These are phyloP conservation scores for Cyprinodon variegatus DNA, from an alignment of 2,113 vertebrate genomes.

Conservation along the genomic window DNA sequence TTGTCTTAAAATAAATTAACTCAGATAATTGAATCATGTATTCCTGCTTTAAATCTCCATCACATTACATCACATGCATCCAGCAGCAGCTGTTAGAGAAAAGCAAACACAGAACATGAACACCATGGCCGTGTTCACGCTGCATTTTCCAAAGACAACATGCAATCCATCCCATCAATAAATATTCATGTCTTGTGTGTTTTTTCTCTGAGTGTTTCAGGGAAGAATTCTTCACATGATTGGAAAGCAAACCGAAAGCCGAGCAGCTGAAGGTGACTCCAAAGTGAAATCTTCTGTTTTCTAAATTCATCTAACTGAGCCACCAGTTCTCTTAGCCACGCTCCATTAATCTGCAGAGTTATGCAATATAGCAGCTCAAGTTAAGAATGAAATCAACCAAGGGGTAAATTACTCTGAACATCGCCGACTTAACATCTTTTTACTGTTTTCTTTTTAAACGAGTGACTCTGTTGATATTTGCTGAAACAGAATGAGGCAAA, in stretches of 20 bases:
- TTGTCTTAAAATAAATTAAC: background rate
- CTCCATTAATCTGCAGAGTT: conserved; percentile 31
- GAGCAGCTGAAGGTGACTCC: no score
- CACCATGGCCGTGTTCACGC: no score
- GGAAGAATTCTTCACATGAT: no score
- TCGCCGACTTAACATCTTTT: conserved; percentile 6
- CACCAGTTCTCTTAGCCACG: conserved; percentile 5
- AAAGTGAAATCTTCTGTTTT: background rate
- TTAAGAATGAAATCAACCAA: conserved; percentile 29
- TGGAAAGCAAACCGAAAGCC: background rate
- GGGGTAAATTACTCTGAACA: conserved; percentile 23
- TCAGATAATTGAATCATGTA: background rate
- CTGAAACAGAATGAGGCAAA: background rate
- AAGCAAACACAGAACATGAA: background rate
- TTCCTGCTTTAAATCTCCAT: background rate
- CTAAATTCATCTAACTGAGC: background rate
- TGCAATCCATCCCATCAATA: background rate
- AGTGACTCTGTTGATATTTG: background rate
- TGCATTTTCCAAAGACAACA: no score
- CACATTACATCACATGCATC: background rate
- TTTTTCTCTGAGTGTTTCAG: background rate
- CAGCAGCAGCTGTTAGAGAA: background rate
- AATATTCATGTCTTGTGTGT: background rate
- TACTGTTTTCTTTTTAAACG: background rate
- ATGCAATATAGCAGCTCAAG: conserved; percentile 15